Percentiles rank a stretch among this genome's conserved stretches.
Conservation (phyloP, 1,140 invertebrate species). For the Euura lappo region DNA sequence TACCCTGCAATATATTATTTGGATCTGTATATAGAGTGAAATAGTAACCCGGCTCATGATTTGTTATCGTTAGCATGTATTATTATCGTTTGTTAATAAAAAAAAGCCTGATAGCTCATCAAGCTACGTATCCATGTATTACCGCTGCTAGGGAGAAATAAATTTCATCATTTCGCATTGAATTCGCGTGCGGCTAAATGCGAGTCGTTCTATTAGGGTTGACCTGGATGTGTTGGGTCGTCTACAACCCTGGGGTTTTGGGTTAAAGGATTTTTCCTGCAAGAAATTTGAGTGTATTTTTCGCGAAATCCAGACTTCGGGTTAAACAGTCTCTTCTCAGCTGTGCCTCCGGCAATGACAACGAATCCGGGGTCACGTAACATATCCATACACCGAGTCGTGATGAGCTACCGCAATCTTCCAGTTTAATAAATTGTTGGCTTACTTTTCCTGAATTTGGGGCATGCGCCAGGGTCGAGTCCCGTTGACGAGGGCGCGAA, state of each 20-base stretch:
- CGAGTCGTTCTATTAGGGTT: too few relatives aligned
- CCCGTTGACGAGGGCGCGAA: constrained; percentile 1
- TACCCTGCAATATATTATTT: too few relatives aligned
- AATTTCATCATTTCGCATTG: too few relatives aligned
- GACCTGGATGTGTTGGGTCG: too few relatives aligned
- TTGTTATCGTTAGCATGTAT: background rate
- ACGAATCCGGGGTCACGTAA: background rate
- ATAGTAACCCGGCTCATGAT: background rate
- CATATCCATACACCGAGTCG: background rate
- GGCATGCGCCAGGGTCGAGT: background rate
- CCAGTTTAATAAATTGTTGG: constrained; percentile 1
- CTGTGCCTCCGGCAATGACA: background rate
- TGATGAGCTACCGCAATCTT: background rate
- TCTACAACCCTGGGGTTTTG: background rate
- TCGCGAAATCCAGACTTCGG: background rate
- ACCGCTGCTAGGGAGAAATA: background rate
- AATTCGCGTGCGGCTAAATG: too few relatives aligned
- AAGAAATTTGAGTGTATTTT: background rate
- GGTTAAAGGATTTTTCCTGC: background rate
- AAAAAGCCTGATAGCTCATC: too few relatives aligned
- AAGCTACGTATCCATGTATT: too few relatives aligned
- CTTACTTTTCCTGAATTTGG: background rate
- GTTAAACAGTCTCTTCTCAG: background rate
- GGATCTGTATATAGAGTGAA: too few relatives aligned
- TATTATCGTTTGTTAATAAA: background rate